phyloP scores from a whole-genome alignment of 2,797 vertebrate genomes.

The Macrochelys suwanniensis region DNA sequence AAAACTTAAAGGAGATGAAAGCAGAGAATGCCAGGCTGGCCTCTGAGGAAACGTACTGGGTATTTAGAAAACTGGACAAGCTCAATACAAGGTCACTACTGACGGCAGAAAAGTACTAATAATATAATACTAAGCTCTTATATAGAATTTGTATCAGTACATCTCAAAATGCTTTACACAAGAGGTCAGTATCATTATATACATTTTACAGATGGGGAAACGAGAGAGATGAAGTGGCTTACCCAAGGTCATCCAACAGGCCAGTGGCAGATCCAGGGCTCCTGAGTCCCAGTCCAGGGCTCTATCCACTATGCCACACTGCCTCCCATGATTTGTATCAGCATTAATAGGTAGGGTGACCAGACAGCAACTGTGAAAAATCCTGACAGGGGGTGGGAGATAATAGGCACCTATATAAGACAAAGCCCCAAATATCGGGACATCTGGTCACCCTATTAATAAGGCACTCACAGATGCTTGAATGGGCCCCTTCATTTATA shows the following conservation, averaged over 20 bases:
- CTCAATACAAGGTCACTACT: not conserved
- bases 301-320: not conserved
- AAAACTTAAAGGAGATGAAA: not conserved
- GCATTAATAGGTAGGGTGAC: not conserved
- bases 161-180: not conserved
- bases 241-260: not conserved
- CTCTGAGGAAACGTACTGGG: not conserved
- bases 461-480: not conserved
- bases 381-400: too few species aligned
- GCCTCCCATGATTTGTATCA: not conserved
- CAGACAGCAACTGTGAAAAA: conserved; percentile 2
- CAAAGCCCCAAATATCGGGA: too few species aligned
- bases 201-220: not conserved
- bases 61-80: not conserved
- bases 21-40: not conserved
- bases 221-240: conserved; percentile 1
- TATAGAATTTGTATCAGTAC: not conserved
- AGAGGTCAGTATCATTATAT: not conserved
- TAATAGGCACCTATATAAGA: too few species aligned
- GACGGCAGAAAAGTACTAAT: not conserved
- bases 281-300: not conserved
- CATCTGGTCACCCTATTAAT: not conserved
- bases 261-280: not conserved
- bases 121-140: not conserved
- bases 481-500: not conserved